phyloP scores from a whole-genome alignment of 2,113 vertebrate species.

The Protobothrops mucrosquamatus region DNA sequence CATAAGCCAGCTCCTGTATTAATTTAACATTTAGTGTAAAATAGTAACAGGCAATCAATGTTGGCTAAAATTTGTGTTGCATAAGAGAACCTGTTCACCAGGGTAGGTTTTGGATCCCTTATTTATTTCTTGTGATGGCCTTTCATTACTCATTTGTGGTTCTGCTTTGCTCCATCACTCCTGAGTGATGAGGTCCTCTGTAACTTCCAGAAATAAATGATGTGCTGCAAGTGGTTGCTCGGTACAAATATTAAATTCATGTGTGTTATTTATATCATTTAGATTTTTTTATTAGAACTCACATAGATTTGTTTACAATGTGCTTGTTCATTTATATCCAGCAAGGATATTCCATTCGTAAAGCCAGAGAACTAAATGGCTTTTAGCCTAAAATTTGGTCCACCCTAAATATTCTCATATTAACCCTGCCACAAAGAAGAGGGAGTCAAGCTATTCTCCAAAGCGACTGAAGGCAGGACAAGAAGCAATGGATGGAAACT shows the following conservation, averaged over 20 bases:
- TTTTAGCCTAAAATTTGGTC: neutral
- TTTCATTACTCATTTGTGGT: slow-evolving; percentile 36
- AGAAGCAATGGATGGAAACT: too few species aligned
- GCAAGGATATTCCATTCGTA: neutral
- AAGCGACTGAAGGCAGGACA: too few species aligned
- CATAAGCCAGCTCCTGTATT: neutral
- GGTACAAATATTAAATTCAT: slow-evolving; percentile 26
- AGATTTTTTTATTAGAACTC: slow-evolving; percentile 8
- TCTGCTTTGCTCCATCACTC: slow-evolving; percentile 44
- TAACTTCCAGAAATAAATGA: slow-evolving; percentile 44
- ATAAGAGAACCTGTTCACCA: slow-evolving; percentile 29
- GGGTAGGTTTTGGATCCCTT: neutral
- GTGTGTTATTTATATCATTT: slow-evolving; percentile 16
- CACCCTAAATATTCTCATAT: neutral
- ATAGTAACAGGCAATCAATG: slow-evolving; percentile 23
- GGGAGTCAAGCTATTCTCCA: too few species aligned
- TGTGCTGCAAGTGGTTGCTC: neutral
- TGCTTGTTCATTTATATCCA: neutral
- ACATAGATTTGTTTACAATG: slow-evolving; percentile 12
- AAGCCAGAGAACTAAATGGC: neutral
- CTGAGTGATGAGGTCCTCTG: slow-evolving; percentile 29
- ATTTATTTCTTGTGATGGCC: slow-evolving; percentile 43
- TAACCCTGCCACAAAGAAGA: too few species aligned
- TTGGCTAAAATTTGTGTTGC: slow-evolving; percentile 24
- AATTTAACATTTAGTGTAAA: slow-evolving; percentile 25